A percentile compares a stretch with the other conserved stretches of the same genome.
phyloP scores from a whole-genome alignment of 2,797 vertebrate species.

The Botia kubotai region DNA sequence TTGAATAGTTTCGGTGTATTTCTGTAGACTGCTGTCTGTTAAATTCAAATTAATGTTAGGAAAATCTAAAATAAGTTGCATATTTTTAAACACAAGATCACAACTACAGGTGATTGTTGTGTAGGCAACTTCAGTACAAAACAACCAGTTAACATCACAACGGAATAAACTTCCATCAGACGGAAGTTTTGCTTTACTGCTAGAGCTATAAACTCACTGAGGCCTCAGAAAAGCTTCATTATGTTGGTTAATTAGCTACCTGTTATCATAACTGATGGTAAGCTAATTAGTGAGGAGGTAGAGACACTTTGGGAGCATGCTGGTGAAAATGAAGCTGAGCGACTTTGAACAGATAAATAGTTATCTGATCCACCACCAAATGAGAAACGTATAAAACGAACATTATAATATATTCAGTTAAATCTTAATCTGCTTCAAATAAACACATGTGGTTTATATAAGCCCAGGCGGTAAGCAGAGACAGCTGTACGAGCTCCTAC shows the following conservation, averaged over 20 bases:
- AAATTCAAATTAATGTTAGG: background rate
- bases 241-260: constrained; percentile 72
- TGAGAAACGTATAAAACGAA: background rate
- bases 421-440: background rate
- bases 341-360: no score
- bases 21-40: no score
- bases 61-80: background rate
- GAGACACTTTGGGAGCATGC: constrained; percentile 55
- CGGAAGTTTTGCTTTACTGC: constrained; percentile 22
- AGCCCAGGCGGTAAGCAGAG: background rate
- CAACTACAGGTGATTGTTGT: no score
- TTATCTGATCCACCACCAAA: background rate
- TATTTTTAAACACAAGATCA: background rate
- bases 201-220: constrained; percentile 59
- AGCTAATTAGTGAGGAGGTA: constrained; percentile 68
- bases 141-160: background rate
- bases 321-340: constrained; percentile 40
- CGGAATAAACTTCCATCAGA: constrained; percentile 11
- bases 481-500: constrained; percentile 8
- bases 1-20: no score
- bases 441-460: no score
- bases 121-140: no score
- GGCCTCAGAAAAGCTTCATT: constrained; percentile 67
- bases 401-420: background rate
- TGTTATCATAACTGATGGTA: constrained; percentile 66